phyloP scores from a whole-genome alignment of 2,113 vertebrate genomes.

The Passer montanus region DNA sequence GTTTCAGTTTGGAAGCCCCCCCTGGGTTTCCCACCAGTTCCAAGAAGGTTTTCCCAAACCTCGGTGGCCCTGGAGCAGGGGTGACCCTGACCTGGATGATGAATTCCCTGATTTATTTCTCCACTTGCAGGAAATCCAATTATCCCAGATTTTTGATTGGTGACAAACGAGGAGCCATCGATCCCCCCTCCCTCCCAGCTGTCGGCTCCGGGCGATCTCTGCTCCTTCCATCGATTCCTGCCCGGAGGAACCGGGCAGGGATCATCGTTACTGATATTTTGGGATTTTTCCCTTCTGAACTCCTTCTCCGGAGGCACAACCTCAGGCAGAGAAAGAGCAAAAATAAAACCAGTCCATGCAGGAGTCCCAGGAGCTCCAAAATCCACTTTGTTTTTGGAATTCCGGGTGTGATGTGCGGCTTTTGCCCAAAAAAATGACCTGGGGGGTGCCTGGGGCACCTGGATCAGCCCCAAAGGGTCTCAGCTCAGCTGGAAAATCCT shows the following conservation, averaged over 20 bases:
- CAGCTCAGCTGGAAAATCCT: not conserved
- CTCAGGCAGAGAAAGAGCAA: not conserved
- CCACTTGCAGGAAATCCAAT: conserved; percentile 30
- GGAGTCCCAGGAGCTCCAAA: not conserved
- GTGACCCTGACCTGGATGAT: not conserved
- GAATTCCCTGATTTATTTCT: not conserved
- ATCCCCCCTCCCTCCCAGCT: not conserved
- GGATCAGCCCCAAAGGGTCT: fast-evolving
- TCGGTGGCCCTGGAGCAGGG: not conserved
- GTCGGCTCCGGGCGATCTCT: not conserved
- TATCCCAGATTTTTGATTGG: not conserved
- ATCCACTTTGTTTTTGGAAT: not conserved
- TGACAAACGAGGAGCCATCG: not conserved
- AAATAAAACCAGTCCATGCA: not conserved
- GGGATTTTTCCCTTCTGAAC: not conserved
- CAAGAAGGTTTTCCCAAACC: not conserved
- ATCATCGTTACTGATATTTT: not conserved
- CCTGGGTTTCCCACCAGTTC: fast-evolving
- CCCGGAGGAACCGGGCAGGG: fast-evolving
- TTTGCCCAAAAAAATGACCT: not conserved
- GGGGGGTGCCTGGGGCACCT: fast-evolving
- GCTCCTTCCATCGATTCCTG: not conserved
- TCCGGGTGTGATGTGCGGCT: fast-evolving
- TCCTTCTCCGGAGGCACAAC: not conserved
- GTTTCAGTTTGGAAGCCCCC: not conserved